These are phyloP conservation scores for Gadus macrocephalus DNA, from an alignment of 2,113 vertebrate species.

Conservation along the genomic window DNA sequence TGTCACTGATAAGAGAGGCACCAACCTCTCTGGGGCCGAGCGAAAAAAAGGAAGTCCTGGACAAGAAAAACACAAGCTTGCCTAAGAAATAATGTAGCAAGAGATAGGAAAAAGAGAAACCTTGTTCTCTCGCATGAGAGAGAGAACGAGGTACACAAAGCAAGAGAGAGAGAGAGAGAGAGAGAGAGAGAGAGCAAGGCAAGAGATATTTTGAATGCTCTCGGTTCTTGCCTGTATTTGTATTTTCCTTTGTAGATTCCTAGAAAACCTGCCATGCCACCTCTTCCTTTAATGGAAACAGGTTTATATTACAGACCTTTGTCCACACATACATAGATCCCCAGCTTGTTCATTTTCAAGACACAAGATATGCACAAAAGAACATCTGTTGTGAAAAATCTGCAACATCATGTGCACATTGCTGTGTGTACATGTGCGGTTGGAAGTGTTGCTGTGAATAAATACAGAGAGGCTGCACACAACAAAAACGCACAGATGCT, in stretches of 20 bases:
- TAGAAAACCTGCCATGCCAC: too few relatives aligned
- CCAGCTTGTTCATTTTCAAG: background rate
- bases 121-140: background rate
- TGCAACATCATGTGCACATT: too few relatives aligned
- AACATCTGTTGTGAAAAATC: too few relatives aligned
- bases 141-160: slow-evolving; percentile 24
- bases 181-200: background rate
- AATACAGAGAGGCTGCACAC: too few relatives aligned
- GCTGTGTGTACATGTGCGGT: slow-evolving; percentile 16
- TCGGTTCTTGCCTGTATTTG: background rate
- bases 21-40: slow-evolving; percentile 13
- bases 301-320: background rate
- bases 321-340: background rate
- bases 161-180: slow-evolving; percentile 14
- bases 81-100: too few relatives aligned
- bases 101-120: slow-evolving; percentile 35
- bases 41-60: slow-evolving; percentile 6
- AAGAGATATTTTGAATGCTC: slow-evolving; percentile 32
- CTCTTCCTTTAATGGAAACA: too few relatives aligned
- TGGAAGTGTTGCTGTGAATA: slow-evolving; percentile 15
- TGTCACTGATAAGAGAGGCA: slow-evolving; percentile 63
- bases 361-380: too few relatives aligned
- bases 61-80: slow-evolving; percentile 27
- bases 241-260: background rate
- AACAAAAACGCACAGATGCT: slow-evolving; percentile 5